Evolutionary conservation across 1,140 invertebrate species (phyloP).

Genomic region (Homarus americanus): DNA sequence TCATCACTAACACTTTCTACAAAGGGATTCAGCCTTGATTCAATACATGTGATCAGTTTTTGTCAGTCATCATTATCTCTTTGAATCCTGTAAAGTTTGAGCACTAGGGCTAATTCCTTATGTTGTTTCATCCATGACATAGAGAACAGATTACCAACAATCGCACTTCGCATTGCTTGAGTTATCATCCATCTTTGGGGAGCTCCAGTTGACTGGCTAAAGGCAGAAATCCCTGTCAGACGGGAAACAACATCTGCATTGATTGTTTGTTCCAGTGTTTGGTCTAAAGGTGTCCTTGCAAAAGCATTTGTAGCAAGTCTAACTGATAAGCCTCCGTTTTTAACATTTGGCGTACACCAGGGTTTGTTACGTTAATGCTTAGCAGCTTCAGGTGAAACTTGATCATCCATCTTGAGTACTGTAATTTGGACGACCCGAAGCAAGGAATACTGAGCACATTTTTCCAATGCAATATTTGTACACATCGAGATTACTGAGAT

Average conservation of each 20-base stretch:
- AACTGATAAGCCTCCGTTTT: neutral
- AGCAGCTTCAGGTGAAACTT: slow-evolving; percentile 28
- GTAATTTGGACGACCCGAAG: neutral
- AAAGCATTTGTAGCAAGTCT: neutral
- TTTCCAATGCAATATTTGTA: neutral
- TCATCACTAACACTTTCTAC: neutral
- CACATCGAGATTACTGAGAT: slow-evolving; percentile 9
- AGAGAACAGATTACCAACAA: neutral
- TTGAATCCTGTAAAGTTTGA: neutral
- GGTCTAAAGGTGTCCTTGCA: neutral
- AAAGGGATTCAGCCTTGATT: no score
- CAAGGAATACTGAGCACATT: slow-evolving; percentile 16
- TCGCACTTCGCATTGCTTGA: neutral
- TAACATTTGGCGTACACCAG: neutral
- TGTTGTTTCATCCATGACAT: neutral
- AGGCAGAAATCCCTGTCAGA: slow-evolving; percentile 14
- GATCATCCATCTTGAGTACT: neutral
- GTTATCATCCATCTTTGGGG: slow-evolving; percentile 35
- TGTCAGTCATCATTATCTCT: slow-evolving; percentile 1
- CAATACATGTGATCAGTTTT: neutral
- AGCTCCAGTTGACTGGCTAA: no score
- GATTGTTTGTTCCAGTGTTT: slow-evolving; percentile 25
- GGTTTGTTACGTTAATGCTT: slow-evolving; percentile 17
- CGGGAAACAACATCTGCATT: slow-evolving; percentile 28
- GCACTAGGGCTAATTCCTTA: neutral